phyloP scores from a whole-genome alignment of 2,888 invertebrate genomes.

The Metalampra italica region DNA sequence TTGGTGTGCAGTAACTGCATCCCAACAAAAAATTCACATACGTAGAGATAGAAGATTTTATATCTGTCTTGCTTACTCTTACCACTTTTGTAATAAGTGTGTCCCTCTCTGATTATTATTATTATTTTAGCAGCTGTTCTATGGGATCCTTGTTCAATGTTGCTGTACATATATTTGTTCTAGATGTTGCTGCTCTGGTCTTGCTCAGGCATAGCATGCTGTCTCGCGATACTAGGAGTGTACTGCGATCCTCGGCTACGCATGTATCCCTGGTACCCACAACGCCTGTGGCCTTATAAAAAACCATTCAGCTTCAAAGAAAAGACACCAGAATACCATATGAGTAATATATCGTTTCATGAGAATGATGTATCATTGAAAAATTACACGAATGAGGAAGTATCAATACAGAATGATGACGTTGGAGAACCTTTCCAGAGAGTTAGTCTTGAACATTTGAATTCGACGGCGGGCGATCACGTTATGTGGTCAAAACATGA shows the following conservation, averaged over 20 bases:
- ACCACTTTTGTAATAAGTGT: too few species aligned
- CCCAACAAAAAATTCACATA: too few species aligned
- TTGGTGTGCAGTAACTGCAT: too few species aligned
- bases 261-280: conserved; percentile 54
- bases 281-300: conserved; percentile 48
- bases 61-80: too few species aligned
- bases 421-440: conserved; percentile 26
- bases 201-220: conserved; percentile 65
- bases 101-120: too few species aligned
- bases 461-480: conserved; percentile 20
- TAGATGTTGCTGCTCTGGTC: conserved; percentile 67
- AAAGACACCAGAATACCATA: conserved; percentile 24
- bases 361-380: conserved; percentile 10
- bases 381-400: conserved; percentile 26
- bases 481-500: conserved; percentile 30
- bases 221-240: conserved; percentile 56
- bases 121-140: too few species aligned
- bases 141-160: too few species aligned
- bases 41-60: too few species aligned
- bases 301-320: conserved; percentile 31
- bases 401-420: conserved; percentile 13
- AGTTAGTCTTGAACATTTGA: conserved; percentile 28
- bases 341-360: conserved; percentile 21
- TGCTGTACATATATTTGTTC: conserved; percentile 15
- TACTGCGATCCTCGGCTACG: conserved; percentile 66